These are phyloP conservation scores for Platycnemis pennipes DNA, from an alignment of 2,888 invertebrate species.

Conservation along the genomic window DNA sequence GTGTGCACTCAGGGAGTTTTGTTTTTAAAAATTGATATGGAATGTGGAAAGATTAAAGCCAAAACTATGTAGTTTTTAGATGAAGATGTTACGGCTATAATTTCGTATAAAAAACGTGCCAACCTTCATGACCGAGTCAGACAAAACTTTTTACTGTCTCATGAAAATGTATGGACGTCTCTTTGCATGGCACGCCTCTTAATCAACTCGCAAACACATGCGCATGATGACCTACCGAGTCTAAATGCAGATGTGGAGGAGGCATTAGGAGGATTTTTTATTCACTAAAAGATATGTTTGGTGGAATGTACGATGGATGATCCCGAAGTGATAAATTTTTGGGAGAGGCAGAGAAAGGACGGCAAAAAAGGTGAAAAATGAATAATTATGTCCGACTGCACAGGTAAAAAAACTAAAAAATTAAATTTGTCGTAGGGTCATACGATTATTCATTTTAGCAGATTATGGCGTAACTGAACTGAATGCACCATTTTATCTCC, in stretches of 20 bases:
- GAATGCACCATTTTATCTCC: too few species aligned
- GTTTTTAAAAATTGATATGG: too few species aligned
- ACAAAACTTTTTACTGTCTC: neutral
- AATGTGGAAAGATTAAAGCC: too few species aligned
- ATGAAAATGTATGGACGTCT: neutral
- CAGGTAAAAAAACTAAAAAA: too few species aligned
- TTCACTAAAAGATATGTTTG: neutral
- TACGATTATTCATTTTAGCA: too few species aligned
- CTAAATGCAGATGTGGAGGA: neutral
- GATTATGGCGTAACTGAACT: too few species aligned
- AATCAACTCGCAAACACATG: neutral
- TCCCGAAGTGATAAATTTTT: neutral
- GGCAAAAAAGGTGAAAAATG: neutral
- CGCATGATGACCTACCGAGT: neutral
- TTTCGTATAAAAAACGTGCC: too few species aligned
- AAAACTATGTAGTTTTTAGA: too few species aligned
- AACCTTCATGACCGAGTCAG: neutral
- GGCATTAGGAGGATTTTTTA: neutral
- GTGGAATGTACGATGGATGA: neutral
- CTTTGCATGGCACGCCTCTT: neutral
- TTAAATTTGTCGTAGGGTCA: too few species aligned
- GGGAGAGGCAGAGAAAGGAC: neutral
- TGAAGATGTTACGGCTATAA: too few species aligned
- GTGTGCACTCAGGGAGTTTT: too few species aligned
- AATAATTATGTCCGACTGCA: too few species aligned